phyloP scores from a whole-genome alignment of 1,140 invertebrate genomes.

The Globodera ellingtonae region DNA sequence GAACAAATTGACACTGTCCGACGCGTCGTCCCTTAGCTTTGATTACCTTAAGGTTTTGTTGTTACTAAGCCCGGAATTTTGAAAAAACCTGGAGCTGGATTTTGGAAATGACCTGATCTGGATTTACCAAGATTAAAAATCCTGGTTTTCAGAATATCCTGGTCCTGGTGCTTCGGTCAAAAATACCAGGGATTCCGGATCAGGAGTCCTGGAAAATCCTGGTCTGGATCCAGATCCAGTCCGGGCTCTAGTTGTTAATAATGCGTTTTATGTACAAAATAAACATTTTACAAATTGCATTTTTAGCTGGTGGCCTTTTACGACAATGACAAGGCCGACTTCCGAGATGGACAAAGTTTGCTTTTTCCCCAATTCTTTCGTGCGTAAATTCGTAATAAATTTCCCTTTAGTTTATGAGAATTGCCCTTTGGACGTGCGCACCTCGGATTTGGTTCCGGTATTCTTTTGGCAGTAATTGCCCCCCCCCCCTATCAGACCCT shows the following conservation, averaged over 20 bases:
- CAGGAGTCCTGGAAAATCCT: too few species aligned
- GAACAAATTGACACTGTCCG: constrained; percentile 15
- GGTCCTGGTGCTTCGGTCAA: too few species aligned
- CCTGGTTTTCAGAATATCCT: too few species aligned
- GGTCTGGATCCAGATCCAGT: too few species aligned
- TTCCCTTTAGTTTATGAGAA: constrained; percentile 68
- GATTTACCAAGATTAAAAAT: too few species aligned
- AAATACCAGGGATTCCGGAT: too few species aligned
- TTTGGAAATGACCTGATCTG: too few species aligned
- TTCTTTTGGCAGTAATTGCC: neutral
- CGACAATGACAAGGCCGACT: neutral
- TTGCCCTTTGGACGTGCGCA: constrained; percentile 73
- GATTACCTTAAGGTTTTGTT: constrained; percentile 29
- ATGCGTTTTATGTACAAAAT: too few species aligned
- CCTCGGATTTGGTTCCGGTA: constrained; percentile 82
- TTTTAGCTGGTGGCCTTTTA: constrained; percentile 22
- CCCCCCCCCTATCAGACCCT: too few species aligned
- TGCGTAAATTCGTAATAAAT: neutral
- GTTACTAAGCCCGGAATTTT: too few species aligned
- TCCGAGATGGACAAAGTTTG: constrained; percentile 8
- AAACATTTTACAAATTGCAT: constrained; percentile 4
- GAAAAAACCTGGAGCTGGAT: too few species aligned
- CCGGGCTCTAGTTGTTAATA: too few species aligned
- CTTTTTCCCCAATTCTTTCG: neutral
- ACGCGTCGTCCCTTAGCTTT: constrained; percentile 17